Evolutionary conservation across 2,797 vertebrate species (phyloP), one percentile per base, ranked within the genome.

Genomic region (Sebastes wilsoni): DNA sequence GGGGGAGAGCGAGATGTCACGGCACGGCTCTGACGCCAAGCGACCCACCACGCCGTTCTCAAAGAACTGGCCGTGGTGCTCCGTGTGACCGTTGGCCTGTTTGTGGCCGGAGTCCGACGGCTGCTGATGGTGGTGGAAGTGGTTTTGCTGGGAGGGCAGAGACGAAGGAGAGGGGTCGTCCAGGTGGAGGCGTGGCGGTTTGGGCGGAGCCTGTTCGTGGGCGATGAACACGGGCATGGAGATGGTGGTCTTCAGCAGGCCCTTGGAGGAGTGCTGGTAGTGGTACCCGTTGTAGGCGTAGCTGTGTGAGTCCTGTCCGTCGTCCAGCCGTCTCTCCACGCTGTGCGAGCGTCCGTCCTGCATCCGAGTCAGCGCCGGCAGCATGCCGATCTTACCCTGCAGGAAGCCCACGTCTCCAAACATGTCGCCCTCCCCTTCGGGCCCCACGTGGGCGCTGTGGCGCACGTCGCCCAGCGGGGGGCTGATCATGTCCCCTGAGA

Each of bases 401-500:
- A 97, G 92, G 89, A 97, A 97, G n/a, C 93, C 94, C 61, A 97
- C 94, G 11, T 97, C 96, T 5, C 96, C 97, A 4, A 97, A 97
- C 96, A 96, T 97, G 93, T 96, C 96, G 0, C 92, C 92, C 66
- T 96, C 87, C 0, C 97, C 96, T 1, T 96, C 94, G 0, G 92
- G 92, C 11, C 97, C 97, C 38, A 97, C 96, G 6, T 97, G 96
- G 13, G 96, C 96, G 1, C 96, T 97, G 94, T 97, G 97, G 3
- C 96, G 95, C 2, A 97, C 93, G 32, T 97, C 96, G 0, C 97
- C 97, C 72, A 97, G 88, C 1, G 97, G 96, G 0, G 96, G 96
- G 85, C 96, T 97, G 87, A 97, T 97, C 96, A 97, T 97, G 61
- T 97, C 95, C 0, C 96, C 93, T 0, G 96, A 97, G 8, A 97